Base-by-base conservation (phyloP, 2,113 vertebrate genomes). In the Gymnorhina tibicen region DNA sequence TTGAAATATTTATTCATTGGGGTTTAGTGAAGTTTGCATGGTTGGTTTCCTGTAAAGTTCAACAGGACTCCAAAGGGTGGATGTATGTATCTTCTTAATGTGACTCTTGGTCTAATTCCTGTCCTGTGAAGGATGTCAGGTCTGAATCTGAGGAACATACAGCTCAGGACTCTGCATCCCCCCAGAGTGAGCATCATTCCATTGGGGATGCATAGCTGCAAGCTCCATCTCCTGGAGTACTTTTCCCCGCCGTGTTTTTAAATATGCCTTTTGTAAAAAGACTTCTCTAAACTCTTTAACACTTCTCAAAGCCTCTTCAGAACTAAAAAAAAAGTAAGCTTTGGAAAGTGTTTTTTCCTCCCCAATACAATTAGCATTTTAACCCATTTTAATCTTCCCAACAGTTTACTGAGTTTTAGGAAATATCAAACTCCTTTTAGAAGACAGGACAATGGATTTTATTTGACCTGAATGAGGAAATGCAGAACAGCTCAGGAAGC, bases 161-260 rank as follows among this genome's bases (percentile, higher is more conserved):
- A 56, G 33, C 41, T 87, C 53, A 41, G 64, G 68, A 30, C 49
- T 9, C 10, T 52, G 30, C 23, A 41, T 66, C 47, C 30, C 26
- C 26, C 44, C 35, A 6, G 0, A 2, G 10, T 21, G 35, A 87
- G 47, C 19, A 37, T 56, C 19, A n/a, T 18, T 52, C 47, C n/a
- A 22, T 0, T 13, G 39, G 41, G 20, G 6, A 41, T 23, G 24
- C 26, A 7, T 1, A 12, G 30, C 56, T 67, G 50, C 5, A 4
- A 79, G 26, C 32, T 87, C 37, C 17, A 28, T 23, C 58, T 87
- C 44, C 52, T 26, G 33, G 21, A 44, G 52, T 17, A 58, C 41
- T 63, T 33, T 35, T 41, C 52, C 2, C 30, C 22, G 18, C 10
- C 4, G 2, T 28, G 9, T 23, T 30, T 89, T 83, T 42, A 62